Base-by-base conservation (phyloP, 1,140 invertebrate species). In the Neodiprion fabricii region DNA sequence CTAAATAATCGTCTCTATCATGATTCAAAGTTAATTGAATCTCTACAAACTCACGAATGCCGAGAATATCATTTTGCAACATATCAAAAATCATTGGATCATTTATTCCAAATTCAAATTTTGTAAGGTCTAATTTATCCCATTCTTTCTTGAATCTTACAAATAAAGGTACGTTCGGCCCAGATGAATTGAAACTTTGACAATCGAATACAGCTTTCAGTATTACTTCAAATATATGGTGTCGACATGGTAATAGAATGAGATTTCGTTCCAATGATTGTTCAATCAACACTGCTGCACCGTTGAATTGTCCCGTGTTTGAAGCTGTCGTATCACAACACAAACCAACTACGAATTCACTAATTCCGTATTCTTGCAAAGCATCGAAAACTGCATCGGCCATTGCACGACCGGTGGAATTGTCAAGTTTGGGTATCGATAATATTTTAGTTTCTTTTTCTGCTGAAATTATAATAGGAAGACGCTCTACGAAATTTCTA, bases 1-100 rank as follows among this genome's bases (percentile, higher is more conserved):
- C 81, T 10, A 79, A 74, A 72, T 87, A 86, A 74, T 87, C 81
- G 76, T 82, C 82, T 49, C 79, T 70, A 47, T 48, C 3, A 53
- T 17, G 17, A 17, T 17, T 17, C 17, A 17, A 17, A 17, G 17
- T 17, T 17, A 17, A 17, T 17, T 17, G 17, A 17, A 17, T 17
- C 17, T 17, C 17, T 17, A 17, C 17, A 17, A 17, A 17, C 17
- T 17, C 17, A 17, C 17, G 17, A 17, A 17, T 17, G 17, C 17
- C 17, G 17, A 17, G 17, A 17, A 17, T 17, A 17, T 17, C 17
- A 17, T 17, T 17, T 17, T 17, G 17, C 17, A 17, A 17, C 17
- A 17, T 17, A 17, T 17, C 17, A 17, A 17, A 17, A 17, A 17
- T 17, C 17, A 17, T 17, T 17, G 17, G 17, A 17, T 17, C 17